Percentiles rank a stretch among this genome's conserved stretches.
Evolutionary conservation across 2,888 invertebrate genomes (phyloP).

Genomic region (Tetramorium bicarinatum): DNA sequence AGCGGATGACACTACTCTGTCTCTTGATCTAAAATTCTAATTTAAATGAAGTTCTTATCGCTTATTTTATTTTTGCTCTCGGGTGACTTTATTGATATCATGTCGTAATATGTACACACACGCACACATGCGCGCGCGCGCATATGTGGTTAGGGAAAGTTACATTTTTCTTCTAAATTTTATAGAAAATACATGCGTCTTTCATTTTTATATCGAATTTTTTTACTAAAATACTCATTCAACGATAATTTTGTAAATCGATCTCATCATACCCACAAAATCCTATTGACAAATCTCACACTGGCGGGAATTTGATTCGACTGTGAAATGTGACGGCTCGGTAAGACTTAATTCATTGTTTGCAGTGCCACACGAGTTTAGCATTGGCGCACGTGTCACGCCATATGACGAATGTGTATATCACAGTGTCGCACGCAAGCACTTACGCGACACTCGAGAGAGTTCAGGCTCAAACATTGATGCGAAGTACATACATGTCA

Average conservation of each 20-base stretch:
- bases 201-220: not conserved
- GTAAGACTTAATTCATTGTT: conserved; percentile 80
- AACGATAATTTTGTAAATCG: not conserved
- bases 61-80: not conserved
- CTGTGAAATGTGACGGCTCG: conserved; percentile 55
- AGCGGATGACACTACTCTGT: too few relatives aligned
- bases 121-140: too few relatives aligned
- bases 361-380: conserved; percentile 79
- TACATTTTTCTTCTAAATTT: not conserved
- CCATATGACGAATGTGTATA: conserved; percentile 83
- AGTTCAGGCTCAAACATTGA: conserved; percentile 64
- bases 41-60: not conserved
- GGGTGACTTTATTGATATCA: not conserved
- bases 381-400: conserved; percentile 82
- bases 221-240: not conserved
- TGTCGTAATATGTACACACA: not conserved
- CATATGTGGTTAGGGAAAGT: not conserved
- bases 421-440: conserved; percentile 72
- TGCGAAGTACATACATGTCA: conserved; percentile 50
- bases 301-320: conserved; percentile 34
- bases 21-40: not conserved
- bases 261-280: not conserved
- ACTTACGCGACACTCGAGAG: conserved; percentile 71
- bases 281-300: conserved; percentile 23
- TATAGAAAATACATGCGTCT: not conserved